A percentile compares a stretch with the other conserved stretches of the same genome.
These are phyloP conservation scores for Chrysomallon squamiferum DNA, from an alignment of 1,140 invertebrate species.

Conservation along the genomic window DNA sequence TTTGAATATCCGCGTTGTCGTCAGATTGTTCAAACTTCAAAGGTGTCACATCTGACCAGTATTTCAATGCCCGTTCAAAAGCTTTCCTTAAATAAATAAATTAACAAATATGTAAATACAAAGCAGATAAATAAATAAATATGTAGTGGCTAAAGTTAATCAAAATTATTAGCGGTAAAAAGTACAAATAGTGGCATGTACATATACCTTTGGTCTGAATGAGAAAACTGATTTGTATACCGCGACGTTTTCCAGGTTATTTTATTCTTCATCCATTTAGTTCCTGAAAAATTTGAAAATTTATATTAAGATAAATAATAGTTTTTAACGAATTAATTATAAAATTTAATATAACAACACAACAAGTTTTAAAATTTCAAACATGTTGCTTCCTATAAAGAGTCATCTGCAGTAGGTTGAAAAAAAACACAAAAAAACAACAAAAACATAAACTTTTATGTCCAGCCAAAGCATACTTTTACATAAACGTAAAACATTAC, in stretches of 20 bases:
- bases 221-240: not conserved
- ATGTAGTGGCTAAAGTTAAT: not conserved
- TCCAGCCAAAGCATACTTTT: no score
- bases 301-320: no score
- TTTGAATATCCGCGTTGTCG: slow-evolving; percentile 33
- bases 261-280: slow-evolving; percentile 8
- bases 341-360: no score
- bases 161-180: no score
- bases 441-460: no score
- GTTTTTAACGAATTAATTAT: no score
- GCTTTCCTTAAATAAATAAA: not conserved
- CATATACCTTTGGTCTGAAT: not conserved
- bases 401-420: no score
- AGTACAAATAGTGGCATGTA: no score
- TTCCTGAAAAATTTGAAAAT: slow-evolving; percentile 6
- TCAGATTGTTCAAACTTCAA: slow-evolving; percentile 16
- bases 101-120: not conserved
- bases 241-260: slow-evolving; percentile 9
- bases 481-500: no score
- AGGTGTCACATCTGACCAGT: slow-evolving; percentile 20
- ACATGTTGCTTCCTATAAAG: no score
- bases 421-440: no score
- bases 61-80: slow-evolving; percentile 13
- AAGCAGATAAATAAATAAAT: not conserved
- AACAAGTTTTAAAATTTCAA: no score